Evolutionary conservation across 2,888 invertebrate species (phyloP).

Genomic region (Cyrtodaria siliqua): DNA sequence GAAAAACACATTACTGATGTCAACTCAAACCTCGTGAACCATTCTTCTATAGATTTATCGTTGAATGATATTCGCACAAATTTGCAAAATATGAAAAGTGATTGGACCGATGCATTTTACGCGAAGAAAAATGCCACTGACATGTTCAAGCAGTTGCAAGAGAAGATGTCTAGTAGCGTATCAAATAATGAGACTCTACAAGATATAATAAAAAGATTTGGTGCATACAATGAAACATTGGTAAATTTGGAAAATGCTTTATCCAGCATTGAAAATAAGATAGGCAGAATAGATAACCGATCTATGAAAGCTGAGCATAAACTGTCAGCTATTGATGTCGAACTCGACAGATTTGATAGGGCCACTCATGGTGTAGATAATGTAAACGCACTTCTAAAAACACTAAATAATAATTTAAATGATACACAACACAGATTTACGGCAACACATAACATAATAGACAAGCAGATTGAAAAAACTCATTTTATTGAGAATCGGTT

Average conservation of each 20-base stretch:
- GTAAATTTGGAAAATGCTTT: no score
- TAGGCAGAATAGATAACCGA: not conserved
- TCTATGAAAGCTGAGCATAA: not conserved
- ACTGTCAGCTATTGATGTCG: not conserved
- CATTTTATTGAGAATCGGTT: not conserved
- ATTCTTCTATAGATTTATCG: not conserved
- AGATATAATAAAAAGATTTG: slow-evolving; percentile 31
- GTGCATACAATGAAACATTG: slow-evolving; percentile 20
- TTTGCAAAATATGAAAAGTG: not conserved
- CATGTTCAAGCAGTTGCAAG: not conserved
- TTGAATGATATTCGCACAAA: not conserved
- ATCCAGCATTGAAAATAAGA: not conserved
- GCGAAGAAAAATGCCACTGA: not conserved
- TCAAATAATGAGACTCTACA: slow-evolving; percentile 32
- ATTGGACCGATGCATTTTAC: not conserved
- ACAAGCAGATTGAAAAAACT: not conserved
- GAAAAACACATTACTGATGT: not conserved
- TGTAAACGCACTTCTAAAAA: not conserved
- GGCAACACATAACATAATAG: not conserved
- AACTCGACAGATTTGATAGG: not conserved
- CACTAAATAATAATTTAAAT: not conserved
- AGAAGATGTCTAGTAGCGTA: not conserved
- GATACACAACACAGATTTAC: not conserved
- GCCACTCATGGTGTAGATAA: not conserved
- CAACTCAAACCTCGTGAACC: not conserved